These are phyloP conservation scores for Shargacucullia verbasci DNA, from an alignment of 2,888 invertebrate species.

Conservation along the genomic window DNA sequence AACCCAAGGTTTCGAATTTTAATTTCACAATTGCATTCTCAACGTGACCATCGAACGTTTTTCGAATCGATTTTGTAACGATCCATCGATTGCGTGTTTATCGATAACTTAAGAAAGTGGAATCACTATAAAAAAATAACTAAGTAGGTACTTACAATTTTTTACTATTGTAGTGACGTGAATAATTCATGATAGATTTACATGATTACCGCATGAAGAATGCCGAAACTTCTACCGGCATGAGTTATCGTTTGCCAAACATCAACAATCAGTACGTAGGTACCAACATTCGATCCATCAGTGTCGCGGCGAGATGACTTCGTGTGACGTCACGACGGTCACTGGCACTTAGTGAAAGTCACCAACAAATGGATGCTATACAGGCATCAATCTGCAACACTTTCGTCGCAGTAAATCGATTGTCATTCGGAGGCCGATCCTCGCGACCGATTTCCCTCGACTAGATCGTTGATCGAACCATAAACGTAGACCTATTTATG, in stretches of 20 bases:
- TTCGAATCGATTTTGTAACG: slow-evolving; percentile 43
- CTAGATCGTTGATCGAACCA: slow-evolving; percentile 50
- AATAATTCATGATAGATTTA: slow-evolving; percentile 36
- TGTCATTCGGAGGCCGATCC: slow-evolving; percentile 76
- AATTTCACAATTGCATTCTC: slow-evolving; percentile 52
- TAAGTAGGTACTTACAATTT: slow-evolving; percentile 18
- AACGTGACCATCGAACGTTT: slow-evolving; percentile 54
- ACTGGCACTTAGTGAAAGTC: slow-evolving; percentile 81
- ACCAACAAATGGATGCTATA: slow-evolving; percentile 67
- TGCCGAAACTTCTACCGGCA: slow-evolving; percentile 14
- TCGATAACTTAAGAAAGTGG: slow-evolving; percentile 51
- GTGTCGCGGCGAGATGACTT: slow-evolving; percentile 53
- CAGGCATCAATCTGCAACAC: slow-evolving; percentile 81
- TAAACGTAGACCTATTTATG: slow-evolving; percentile 34
- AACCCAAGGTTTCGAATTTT: slow-evolving; percentile 55
- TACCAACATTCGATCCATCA: slow-evolving; percentile 38
- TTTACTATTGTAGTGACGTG: slow-evolving; percentile 20
- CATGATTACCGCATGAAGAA: slow-evolving; percentile 33
- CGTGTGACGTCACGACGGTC: slow-evolving; percentile 67
- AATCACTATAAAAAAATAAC: slow-evolving; percentile 38
- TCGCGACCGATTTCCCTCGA: slow-evolving; percentile 69
- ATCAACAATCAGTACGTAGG: slow-evolving; percentile 16
- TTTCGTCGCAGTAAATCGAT: slow-evolving; percentile 80
- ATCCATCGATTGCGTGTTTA: slow-evolving; percentile 43
- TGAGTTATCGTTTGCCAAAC: slow-evolving; percentile 29